Conservation (phyloP, 2,797 vertebrate species). For the Fistularia tabacaria region DNA sequence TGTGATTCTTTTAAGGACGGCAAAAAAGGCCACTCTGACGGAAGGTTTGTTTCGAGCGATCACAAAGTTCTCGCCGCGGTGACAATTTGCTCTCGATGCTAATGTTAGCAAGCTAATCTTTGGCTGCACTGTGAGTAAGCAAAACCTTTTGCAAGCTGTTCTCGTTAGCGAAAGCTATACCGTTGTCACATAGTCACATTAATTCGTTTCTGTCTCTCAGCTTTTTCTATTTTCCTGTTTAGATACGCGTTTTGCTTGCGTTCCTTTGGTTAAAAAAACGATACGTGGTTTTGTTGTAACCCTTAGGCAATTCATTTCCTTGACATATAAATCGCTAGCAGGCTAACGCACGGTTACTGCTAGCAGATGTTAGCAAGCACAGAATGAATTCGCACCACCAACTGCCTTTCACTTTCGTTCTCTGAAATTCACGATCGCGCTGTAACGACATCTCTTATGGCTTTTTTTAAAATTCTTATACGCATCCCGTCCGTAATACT, state of each 20-base stretch:
- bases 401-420: slow-evolving; percentile 57
- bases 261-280: too few species aligned
- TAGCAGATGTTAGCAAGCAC: not conserved
- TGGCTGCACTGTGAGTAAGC: slow-evolving; percentile 69
- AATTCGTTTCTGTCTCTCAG: not conserved
- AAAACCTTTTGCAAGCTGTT: slow-evolving; percentile 38
- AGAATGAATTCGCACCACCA: slow-evolving; percentile 29
- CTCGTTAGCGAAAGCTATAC: slow-evolving; percentile 13
- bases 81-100: not conserved
- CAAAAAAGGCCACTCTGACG: fast-evolving
- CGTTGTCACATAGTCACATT: not conserved
- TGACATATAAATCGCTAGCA: not conserved
- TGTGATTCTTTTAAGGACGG: too few species aligned
- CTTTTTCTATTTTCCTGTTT: too few species aligned
- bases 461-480: too few species aligned
- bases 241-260: too few species aligned
- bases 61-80: fast-evolving
- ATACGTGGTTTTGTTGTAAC: too few species aligned
- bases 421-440: not conserved
- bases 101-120: slow-evolving; percentile 32
- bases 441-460: too few species aligned
- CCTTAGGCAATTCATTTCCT: too few species aligned
- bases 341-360: not conserved
- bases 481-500: too few species aligned
- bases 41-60: not conserved